Evolutionary conservation across 2,797 vertebrate species (phyloP).

Genomic region (Siniperca scherzeri): DNA sequence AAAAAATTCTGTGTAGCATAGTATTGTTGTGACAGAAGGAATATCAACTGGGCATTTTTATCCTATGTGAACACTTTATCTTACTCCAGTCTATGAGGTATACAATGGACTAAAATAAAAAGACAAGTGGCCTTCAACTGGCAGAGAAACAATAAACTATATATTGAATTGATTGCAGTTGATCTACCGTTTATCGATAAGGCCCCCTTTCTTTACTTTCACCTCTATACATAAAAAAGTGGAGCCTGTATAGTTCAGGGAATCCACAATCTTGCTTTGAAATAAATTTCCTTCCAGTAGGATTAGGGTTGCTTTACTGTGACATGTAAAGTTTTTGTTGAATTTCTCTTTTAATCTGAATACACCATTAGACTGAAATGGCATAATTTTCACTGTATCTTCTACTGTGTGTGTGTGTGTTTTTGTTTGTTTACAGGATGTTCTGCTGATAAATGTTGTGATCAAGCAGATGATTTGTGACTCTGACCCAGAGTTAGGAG

Average conservation of each 20-base stretch:
- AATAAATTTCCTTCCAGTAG: neutral
- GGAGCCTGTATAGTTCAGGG: neutral
- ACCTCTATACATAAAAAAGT: neutral
- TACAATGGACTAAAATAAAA: neutral
- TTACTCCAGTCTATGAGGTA: neutral
- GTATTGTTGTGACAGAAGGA: neutral
- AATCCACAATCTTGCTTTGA: neutral
- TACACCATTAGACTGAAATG: neutral
- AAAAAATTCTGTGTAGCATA: neutral
- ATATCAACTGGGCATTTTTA: neutral
- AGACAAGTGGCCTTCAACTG: neutral
- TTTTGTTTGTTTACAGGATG: conserved; percentile 87
- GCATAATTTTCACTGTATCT: neutral
- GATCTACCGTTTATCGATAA: neutral
- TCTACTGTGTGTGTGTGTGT: neutral
- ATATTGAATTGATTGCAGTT: neutral
- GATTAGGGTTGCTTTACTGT: neutral
- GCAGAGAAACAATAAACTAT: neutral
- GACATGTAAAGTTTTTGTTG: neutral
- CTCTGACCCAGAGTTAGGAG: conserved; percentile 97
- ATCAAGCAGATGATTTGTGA: conserved; percentile 99
- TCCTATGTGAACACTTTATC: neutral
- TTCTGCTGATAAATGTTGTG: conserved; percentile 98
- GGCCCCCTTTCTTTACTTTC: neutral
- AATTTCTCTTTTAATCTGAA: neutral